These are phyloP conservation scores for Halcyon badia DNA, from an alignment of 2,797 vertebrate genomes.

Conservation along the genomic window DNA sequence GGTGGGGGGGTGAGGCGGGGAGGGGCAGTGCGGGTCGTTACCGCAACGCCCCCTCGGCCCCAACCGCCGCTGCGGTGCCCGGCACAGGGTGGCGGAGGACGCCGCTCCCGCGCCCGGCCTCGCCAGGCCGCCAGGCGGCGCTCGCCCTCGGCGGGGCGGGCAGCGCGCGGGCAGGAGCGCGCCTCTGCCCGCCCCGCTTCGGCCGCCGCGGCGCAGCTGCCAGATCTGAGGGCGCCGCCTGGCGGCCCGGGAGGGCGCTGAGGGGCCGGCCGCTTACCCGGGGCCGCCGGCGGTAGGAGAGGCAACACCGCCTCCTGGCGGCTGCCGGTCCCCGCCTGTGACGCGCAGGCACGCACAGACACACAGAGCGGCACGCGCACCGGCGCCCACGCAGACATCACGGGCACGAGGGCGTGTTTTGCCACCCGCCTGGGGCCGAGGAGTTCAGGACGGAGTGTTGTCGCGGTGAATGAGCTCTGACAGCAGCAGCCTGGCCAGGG, in stretches of 20 bases:
- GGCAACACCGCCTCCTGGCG: neutral
- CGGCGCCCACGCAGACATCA: neutral
- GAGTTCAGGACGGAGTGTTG: fast-evolving
- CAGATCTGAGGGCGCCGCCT: neutral
- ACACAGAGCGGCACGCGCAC: neutral
- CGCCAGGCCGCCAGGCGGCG: neutral
- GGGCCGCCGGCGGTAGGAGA: neutral
- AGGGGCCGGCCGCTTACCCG: fast-evolving
- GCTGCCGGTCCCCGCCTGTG: fast-evolving
- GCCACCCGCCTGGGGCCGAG: fast-evolving
- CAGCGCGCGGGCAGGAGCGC: neutral
- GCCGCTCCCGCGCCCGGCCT: too few species aligned
- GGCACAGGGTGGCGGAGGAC: too few species aligned
- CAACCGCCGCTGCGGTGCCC: fast-evolving
- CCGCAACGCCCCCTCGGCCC: fast-evolving
- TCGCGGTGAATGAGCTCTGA: too few species aligned
- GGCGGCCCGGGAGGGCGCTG: neutral
- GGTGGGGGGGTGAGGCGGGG: too few species aligned
- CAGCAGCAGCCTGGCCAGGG: neutral
- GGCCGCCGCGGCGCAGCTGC: neutral
- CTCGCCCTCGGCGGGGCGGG: neutral
- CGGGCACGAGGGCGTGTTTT: fast-evolving
- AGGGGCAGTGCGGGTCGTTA: neutral
- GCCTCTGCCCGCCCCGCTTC: too few species aligned
- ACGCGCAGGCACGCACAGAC: neutral